A percentile compares a stretch with the other conserved stretches of the same genome.
These are phyloP conservation scores for Dione vanillae DNA, from an alignment of 2,888 invertebrate species.

Conservation along the genomic window DNA sequence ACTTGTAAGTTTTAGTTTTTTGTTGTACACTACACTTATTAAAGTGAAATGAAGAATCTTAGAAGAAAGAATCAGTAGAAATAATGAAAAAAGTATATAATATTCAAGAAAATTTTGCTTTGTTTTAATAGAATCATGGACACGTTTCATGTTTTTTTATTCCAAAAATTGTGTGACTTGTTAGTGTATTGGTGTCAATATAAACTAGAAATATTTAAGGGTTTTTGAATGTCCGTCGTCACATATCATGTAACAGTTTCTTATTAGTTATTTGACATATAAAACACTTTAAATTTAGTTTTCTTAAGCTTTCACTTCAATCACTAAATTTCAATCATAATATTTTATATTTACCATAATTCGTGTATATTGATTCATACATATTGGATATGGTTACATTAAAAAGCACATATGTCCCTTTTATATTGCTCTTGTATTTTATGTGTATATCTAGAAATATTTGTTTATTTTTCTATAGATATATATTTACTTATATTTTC, in stretches of 20 bases:
- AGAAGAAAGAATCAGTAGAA: too few species aligned
- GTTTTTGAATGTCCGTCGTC: background rate
- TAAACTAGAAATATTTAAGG: background rate
- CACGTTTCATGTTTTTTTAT: background rate
- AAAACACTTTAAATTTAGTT: background rate
- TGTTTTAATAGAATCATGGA: background rate
- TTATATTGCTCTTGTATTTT: background rate
- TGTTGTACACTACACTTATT: too few species aligned
- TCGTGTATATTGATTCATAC: background rate
- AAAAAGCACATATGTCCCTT: background rate
- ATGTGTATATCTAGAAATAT: background rate
- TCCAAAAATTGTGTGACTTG: background rate
- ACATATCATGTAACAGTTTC: too few species aligned
- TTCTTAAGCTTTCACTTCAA: background rate
- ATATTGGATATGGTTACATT: background rate
- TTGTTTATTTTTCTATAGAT: background rate
- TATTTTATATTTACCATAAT: too few species aligned
- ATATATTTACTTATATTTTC: background rate
- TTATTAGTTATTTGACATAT: background rate
- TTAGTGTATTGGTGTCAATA: background rate
- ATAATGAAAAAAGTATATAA: too few species aligned
- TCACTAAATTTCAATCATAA: background rate
- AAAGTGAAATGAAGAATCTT: too few species aligned
- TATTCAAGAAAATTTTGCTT: too few species aligned
- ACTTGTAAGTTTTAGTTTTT: conserved; percentile 1